These are phyloP conservation scores for Gobio occitaniae DNA, from an alignment of 2,797 vertebrate species.

Conservation along the genomic window DNA sequence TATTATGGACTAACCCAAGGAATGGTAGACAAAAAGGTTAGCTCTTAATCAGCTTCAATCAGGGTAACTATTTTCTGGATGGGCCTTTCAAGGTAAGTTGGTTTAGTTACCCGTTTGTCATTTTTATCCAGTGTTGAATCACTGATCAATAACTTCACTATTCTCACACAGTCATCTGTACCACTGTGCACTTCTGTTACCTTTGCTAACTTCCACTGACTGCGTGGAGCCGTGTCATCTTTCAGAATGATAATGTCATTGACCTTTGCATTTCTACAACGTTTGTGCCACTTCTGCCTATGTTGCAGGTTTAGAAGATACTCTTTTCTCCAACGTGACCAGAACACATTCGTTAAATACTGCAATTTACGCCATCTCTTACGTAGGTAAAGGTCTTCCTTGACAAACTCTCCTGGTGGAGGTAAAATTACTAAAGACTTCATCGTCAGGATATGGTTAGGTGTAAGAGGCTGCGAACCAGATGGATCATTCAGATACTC, in stretches of 20 bases:
- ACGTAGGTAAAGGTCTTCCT: background rate
- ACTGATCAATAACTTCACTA: constrained; percentile 2
- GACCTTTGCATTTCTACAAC: background rate
- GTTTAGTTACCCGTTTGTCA: background rate
- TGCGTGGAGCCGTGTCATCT: constrained; percentile 3
- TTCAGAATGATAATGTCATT: constrained; percentile 6
- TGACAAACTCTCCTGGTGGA: background rate
- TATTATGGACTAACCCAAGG: no score
- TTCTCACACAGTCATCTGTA: constrained; percentile 4
- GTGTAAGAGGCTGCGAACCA: background rate
- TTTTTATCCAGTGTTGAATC: background rate
- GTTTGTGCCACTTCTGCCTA: background rate
- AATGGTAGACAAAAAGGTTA: no score
- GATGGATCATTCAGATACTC: background rate
- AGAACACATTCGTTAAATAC: background rate
- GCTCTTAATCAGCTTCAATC: no score
- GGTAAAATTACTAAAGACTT: background rate
- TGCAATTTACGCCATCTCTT: background rate
- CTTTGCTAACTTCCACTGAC: constrained; percentile 1
- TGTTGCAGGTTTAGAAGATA: background rate
- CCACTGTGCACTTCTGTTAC: background rate
- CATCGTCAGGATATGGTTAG: background rate
- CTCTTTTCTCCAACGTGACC: background rate
- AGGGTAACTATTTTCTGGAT: no score
- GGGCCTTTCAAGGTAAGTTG: no score